These are phyloP conservation scores for Rhinolophus sinicus DNA, from an alignment of 2,113 vertebrate genomes.

Conservation along the genomic window DNA sequence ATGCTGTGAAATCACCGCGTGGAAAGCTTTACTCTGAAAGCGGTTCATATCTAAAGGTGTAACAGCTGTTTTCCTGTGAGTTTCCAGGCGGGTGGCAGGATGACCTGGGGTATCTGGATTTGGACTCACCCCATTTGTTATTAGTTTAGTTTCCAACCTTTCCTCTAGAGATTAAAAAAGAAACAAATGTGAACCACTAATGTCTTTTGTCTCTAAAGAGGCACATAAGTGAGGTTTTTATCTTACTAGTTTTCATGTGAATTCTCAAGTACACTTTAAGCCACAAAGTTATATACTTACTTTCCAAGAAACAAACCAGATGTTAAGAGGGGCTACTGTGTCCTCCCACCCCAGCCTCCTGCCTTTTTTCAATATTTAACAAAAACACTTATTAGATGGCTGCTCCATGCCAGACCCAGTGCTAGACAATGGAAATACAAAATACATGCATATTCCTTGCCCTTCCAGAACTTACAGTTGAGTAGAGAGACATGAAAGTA, in stretches of 20 bases:
- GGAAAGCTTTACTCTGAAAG: conserved; percentile 95
- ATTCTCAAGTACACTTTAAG: not conserved
- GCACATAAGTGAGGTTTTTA: not conserved
- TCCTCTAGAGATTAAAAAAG: conserved; percentile 85
- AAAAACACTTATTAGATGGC: not conserved
- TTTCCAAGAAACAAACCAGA: conserved; percentile 1
- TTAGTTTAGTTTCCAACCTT: conserved; percentile 86
- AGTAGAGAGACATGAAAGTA: not conserved
- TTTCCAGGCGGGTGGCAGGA: conserved; percentile 72
- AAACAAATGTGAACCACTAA: not conserved
- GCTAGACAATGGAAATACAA: not conserved
- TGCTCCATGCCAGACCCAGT: not conserved
- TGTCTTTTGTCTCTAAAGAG: not conserved
- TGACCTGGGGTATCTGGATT: conserved; percentile 63
- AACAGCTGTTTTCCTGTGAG: conserved; percentile 85
- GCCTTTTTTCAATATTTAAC: not conserved
- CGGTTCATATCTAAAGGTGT: conserved; percentile 93
- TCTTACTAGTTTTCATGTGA: not conserved
- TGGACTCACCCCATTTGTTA: conserved; percentile 80
- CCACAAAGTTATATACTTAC: not conserved
- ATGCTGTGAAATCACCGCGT: conserved; percentile 87
- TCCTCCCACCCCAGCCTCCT: not conserved
- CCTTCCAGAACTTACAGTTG: not conserved
- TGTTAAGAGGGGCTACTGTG: not conserved
- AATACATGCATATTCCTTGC: not conserved